These are phyloP conservation scores for Felis catus DNA, from an alignment of 2,113 vertebrate species.

Conservation along the genomic window DNA sequence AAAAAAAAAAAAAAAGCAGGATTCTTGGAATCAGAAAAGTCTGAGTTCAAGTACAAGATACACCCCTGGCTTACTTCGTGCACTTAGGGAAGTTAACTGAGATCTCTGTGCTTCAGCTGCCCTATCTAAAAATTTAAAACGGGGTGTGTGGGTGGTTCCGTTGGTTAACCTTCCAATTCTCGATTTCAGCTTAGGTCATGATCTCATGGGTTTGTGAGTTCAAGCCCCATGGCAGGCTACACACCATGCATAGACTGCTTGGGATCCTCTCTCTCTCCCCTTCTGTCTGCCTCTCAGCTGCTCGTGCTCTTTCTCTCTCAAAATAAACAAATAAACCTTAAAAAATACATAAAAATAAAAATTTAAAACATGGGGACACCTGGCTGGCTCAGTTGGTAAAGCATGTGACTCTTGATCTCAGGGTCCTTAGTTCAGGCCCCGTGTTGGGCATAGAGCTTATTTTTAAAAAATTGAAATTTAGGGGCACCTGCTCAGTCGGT, in stretches of 20 bases:
- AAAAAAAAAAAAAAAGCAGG: constrained; percentile 6
- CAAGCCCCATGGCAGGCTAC: too few species aligned
- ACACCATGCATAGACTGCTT: too few species aligned
- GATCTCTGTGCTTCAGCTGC: background rate
- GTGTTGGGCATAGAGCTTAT: background rate
- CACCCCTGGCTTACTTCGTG: background rate
- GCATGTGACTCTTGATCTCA: background rate
- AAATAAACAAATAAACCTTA: too few species aligned
- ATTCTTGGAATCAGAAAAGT: background rate
- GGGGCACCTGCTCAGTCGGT: too few species aligned
- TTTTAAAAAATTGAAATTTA: background rate
- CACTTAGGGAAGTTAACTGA: background rate
- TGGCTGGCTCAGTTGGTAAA: background rate
- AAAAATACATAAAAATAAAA: background rate
- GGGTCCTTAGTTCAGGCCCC: background rate
- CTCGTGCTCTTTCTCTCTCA: too few species aligned
- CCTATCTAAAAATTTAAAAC: background rate
- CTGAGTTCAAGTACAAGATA: background rate
- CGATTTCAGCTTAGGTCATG: too few species aligned
- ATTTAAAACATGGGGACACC: background rate
- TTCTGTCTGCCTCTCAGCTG: too few species aligned
- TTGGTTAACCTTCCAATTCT: background rate
- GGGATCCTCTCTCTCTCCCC: too few species aligned
- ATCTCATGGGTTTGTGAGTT: too few species aligned
- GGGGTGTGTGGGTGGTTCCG: background rate